Base-by-base conservation (phyloP, 2,888 invertebrate species). In the Horisme vitalbata region DNA sequence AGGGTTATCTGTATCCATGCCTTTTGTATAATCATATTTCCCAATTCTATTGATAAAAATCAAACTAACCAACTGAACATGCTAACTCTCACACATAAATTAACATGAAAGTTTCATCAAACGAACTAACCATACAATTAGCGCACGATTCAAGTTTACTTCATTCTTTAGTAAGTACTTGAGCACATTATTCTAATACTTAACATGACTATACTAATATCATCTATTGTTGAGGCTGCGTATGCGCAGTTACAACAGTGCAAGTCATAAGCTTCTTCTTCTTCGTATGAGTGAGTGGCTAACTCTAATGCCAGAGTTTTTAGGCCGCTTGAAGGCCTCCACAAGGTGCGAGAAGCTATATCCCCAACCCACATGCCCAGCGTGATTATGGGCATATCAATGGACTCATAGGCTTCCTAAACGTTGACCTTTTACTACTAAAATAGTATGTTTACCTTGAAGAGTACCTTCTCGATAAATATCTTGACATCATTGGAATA, bases 401-500 rank as follows among this genome's bases (percentile, higher is more conserved):
- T n/a, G n/a, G n/a, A n/a, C n/a, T n/a, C n/a, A n/a, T n/a, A n/a
- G n/a, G n/a, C n/a, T 94, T 60, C 94, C 94, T 90, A 92, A 91
- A 48, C 92, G 92, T 74, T 94, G 63, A 1, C 93, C 92, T 71
- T 83, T 85, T 6, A 81, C 78, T 1, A 94, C 93, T 66, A 79
- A 65, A 13, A 79, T 75, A 0, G 93, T 93, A 66, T 94, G 94
- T 41, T 90, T 72, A 1, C 94, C 94, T 91, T 93, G 93, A 43
- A 86, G 90, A 0, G 93, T 92, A 58, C 92, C 87, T 91, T 94
- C 94, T 58, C 93, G 93, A 11, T 88, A 84, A 28, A 94, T 75
- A 85, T 94, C 93, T 71, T 93, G 93, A 91, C 93, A 93, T 92
- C 93, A 94, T 91, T 93, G 93, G 67, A 76, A 90, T 79, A 92